phyloP scores from a whole-genome alignment of 2,113 vertebrate species.

The Amphilophus citrinellus region DNA sequence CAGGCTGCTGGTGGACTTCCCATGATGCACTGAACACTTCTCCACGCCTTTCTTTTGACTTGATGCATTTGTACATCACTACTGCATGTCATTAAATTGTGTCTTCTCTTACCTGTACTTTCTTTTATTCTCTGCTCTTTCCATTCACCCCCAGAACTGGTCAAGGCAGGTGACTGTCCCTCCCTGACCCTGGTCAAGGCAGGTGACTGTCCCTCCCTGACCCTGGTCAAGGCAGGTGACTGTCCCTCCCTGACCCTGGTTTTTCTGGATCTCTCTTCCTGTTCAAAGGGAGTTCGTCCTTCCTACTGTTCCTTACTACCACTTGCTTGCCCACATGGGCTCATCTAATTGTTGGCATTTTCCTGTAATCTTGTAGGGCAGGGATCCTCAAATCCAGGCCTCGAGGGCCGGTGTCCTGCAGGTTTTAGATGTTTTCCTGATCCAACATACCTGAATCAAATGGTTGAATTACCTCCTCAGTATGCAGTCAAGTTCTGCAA shows the following conservation, averaged over 20 bases:
- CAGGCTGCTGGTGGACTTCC: too few relatives aligned
- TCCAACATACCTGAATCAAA: too few relatives aligned
- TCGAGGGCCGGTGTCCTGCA: too few relatives aligned
- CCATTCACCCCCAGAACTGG: not conserved
- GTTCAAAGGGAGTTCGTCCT: not conserved
- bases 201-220: not conserved
- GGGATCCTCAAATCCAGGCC: too few relatives aligned
- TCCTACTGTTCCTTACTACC: not conserved
- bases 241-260: not conserved
- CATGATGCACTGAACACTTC: not conserved
- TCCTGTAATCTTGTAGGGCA: not conserved
- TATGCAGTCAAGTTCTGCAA: too few relatives aligned
- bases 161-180: not conserved
- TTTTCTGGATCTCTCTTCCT: not conserved
- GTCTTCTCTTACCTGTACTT: not conserved
- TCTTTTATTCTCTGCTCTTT: not conserved
- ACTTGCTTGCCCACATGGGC: not conserved
- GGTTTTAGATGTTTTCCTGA: too few relatives aligned
- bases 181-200: not conserved
- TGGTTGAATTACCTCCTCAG: too few relatives aligned
- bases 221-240: not conserved
- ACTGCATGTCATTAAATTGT: not conserved
- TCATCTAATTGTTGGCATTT: not conserved
- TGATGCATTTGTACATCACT: not conserved
- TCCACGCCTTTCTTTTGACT: fast-evolving